These are phyloP conservation scores for Drosophila seguyi DNA, from an alignment of 1,140 invertebrate genomes.

Conservation along the genomic window DNA sequence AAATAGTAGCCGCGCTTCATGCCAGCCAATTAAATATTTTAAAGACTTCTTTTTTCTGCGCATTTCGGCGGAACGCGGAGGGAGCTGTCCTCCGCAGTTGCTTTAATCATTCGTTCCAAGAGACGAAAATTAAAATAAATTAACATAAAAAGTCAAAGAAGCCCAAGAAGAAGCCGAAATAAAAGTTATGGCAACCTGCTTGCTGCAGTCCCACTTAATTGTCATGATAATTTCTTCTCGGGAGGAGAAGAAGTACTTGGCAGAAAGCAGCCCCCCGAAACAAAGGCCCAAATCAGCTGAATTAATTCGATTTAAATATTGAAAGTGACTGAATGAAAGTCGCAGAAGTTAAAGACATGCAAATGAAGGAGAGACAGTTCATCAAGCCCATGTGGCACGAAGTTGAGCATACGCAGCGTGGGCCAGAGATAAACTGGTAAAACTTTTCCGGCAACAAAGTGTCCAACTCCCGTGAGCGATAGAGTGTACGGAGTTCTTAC, in stretches of 20 bases:
- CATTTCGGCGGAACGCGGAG: slow-evolving; percentile 34
- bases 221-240: slow-evolving; percentile 71
- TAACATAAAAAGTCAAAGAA: slow-evolving; percentile 75
- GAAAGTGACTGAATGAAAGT: slow-evolving; percentile 62
- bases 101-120: slow-evolving; percentile 59
- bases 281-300: slow-evolving; percentile 19
- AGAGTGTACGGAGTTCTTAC: slow-evolving; percentile 30
- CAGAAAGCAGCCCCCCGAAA: slow-evolving; percentile 38
- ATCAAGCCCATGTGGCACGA: slow-evolving; percentile 40
- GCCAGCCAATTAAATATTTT: slow-evolving; percentile 76
- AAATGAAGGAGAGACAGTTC: slow-evolving; percentile 15
- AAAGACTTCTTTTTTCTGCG: slow-evolving; percentile 51
- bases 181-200: slow-evolving; percentile 43
- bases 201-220: slow-evolving; percentile 68
- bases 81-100: slow-evolving; percentile 48
- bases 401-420: slow-evolving; percentile 58
- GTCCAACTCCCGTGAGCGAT: slow-evolving; percentile 24
- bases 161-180: slow-evolving; percentile 41
- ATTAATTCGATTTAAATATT: slow-evolving; percentile 33
- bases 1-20: slow-evolving; percentile 67
- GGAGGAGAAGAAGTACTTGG: neutral
- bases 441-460: slow-evolving; percentile 27
- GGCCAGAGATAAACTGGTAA: slow-evolving; percentile 24
- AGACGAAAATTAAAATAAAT: slow-evolving; percentile 72
- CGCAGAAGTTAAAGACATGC: neutral